Evolutionary conservation across 2,888 invertebrate genomes (phyloP).

Genomic region (Ophion ellenae): DNA sequence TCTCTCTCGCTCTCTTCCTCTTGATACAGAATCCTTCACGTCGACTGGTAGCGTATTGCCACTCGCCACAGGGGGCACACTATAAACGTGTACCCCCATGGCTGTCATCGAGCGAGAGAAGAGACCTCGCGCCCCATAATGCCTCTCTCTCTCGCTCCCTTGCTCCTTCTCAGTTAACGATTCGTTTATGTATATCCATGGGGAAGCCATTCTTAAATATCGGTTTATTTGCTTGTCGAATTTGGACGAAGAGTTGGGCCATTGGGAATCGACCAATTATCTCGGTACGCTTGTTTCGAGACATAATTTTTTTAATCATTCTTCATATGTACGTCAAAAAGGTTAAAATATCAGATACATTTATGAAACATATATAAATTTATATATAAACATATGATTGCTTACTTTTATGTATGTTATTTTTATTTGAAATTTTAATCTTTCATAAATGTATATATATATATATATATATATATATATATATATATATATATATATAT

Average conservation of each 20-base stretch:
- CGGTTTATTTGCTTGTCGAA: constrained; percentile 77
- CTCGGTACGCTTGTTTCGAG: neutral
- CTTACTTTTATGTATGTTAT: too few relatives aligned
- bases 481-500: too few relatives aligned
- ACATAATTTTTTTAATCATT: neutral
- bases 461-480: too few relatives aligned
- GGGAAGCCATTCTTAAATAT: constrained; percentile 80
- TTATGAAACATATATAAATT: too few relatives aligned
- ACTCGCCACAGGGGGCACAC: constrained; percentile 78
- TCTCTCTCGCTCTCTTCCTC: constrained; percentile 15
- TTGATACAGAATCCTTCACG: constrained; percentile 48
- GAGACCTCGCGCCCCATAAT: constrained; percentile 36
- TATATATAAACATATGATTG: too few relatives aligned
- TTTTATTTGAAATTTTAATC: too few relatives aligned
- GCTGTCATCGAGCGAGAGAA: constrained; percentile 71
- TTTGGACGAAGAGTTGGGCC: constrained; percentile 16
- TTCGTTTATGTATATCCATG: constrained; percentile 81
- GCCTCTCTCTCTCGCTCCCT: constrained; percentile 10
- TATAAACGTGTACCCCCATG: constrained; percentile 77
- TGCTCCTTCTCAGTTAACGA: constrained; percentile 62
- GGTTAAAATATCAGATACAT: too few relatives aligned
- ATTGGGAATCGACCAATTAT: constrained; percentile 24
- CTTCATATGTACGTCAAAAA: too few relatives aligned
- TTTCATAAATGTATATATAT: too few relatives aligned
- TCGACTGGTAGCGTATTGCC: constrained; percentile 80